Percentiles rank a stretch among this genome's conserved stretches.
phyloP scores from a whole-genome alignment of 2,113 vertebrate genomes.

The Perca fluviatilis region DNA sequence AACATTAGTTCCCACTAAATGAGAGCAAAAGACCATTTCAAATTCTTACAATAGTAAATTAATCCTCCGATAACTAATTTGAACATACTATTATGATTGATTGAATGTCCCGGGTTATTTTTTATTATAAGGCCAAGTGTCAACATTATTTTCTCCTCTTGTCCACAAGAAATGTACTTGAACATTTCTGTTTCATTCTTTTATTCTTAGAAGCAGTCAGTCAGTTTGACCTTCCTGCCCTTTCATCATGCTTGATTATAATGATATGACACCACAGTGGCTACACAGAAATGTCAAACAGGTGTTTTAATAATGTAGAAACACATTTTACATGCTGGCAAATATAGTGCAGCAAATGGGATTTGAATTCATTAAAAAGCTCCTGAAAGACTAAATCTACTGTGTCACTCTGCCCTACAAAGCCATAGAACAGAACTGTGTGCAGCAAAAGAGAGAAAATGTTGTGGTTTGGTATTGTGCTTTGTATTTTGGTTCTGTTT shows the following conservation, averaged over 20 bases:
- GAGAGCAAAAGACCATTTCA: neutral
- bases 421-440: neutral
- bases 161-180: neutral
- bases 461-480: too few relatives aligned
- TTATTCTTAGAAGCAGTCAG: slow-evolving; percentile 17
- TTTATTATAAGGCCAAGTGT: neutral
- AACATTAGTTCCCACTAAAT: neutral
- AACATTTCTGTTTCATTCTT: neutral
- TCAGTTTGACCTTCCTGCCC: slow-evolving; percentile 37
- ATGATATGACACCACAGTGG: slow-evolving; percentile 28
- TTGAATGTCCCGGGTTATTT: slow-evolving; percentile 14
- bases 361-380: slow-evolving; percentile 37
- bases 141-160: slow-evolving; percentile 23
- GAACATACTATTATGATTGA: slow-evolving; percentile 4
- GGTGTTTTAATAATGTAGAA: slow-evolving; percentile 46
- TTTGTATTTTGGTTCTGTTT: too few relatives aligned
- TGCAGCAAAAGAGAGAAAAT: neutral
- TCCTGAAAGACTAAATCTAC: slow-evolving; percentile 13
- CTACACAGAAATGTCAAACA: slow-evolving; percentile 45
- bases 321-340: slow-evolving; percentile 23
- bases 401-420: neutral
- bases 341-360: slow-evolving; percentile 8
- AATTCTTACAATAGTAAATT: neutral
- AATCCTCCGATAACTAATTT: neutral
- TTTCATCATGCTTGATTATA: slow-evolving; percentile 32